These are phyloP conservation scores for Aphyosemion australe DNA, from an alignment of 2,113 vertebrate species.

Conservation along the genomic window DNA sequence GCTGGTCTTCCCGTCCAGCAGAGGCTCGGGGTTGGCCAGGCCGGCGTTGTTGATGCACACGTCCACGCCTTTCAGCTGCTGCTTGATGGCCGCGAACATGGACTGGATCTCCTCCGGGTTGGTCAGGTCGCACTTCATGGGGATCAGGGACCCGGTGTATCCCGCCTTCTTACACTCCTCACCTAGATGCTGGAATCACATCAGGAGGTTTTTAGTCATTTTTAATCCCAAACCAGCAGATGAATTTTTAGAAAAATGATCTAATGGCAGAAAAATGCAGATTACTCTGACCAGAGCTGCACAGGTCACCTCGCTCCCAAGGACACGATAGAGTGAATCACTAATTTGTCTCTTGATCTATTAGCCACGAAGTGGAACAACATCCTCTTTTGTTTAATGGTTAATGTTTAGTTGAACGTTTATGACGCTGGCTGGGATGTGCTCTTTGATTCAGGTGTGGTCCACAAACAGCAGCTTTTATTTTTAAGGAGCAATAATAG, in stretches of 20 bases:
- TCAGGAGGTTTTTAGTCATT: not conserved
- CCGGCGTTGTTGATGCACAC: constrained; percentile 94
- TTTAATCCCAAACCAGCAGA: too few species aligned
- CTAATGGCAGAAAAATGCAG: too few species aligned
- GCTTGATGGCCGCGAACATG: constrained; percentile 87
- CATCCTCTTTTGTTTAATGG: not conserved
- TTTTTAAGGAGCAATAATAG: too few species aligned
- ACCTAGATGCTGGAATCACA: constrained; percentile 78
- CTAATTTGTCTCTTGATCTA: not conserved
- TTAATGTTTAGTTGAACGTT: not conserved
- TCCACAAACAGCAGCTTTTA: too few species aligned
- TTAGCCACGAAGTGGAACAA: not conserved
- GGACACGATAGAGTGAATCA: not conserved
- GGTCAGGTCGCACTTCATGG: constrained; percentile 19
- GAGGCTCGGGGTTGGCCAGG: constrained; percentile 80
- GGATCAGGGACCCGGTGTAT: not conserved
- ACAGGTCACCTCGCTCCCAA: not conserved
- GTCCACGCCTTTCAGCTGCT: constrained; percentile 84
- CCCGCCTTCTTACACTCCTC: constrained; percentile 3
- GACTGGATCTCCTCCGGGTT: constrained; percentile 49
- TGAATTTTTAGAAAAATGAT: too few species aligned
- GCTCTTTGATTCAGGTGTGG: not conserved
- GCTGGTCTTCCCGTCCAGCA: constrained; percentile 83
- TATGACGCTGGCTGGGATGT: not conserved
- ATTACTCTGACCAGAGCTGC: too few species aligned